phyloP scores from a whole-genome alignment of 92 coral and sea anemone genomes.

The Chrysogorgia sp. region DNA sequence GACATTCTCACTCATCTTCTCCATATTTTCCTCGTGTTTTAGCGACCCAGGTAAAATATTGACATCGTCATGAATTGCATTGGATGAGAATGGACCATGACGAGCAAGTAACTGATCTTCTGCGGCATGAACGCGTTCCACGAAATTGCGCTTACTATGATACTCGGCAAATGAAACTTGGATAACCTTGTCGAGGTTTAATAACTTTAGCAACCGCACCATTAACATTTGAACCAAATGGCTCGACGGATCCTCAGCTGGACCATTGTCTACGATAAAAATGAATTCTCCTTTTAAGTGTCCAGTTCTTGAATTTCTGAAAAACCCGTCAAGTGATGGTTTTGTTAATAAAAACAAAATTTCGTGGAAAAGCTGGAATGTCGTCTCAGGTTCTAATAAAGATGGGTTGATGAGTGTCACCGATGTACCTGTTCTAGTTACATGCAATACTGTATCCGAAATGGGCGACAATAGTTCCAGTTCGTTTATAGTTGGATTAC shows the following conservation, averaged over 20 bases:
- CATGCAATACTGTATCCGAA: conserved; percentile 22
- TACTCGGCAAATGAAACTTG: too few relatives aligned
- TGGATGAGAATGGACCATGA: neutral
- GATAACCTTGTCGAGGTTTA: conserved; percentile 25
- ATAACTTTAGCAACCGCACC: neutral
- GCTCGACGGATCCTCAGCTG: conserved; percentile 25
- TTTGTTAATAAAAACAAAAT: conserved; percentile 28
- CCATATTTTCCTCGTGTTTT: conserved; percentile 11
- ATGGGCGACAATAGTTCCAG: neutral
- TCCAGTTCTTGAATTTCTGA: conserved; percentile 10
- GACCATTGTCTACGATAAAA: conserved; percentile 30
- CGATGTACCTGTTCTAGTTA: conserved; percentile 12
- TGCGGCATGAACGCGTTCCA: conserved; percentile 19
- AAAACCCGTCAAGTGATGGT: conserved; percentile 17
- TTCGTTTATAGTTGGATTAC: conserved; percentile 3
- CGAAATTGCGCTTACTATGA: conserved; percentile 9
- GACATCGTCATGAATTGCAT: neutral
- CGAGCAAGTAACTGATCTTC: conserved; percentile 27
- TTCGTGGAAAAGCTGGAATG: conserved; percentile 28
- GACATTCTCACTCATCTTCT: conserved; percentile 1
- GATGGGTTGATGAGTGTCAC: conserved; percentile 26
- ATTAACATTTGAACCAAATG: conserved; percentile 12
- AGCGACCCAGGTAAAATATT: conserved; percentile 1
- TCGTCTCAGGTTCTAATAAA: conserved; percentile 38
- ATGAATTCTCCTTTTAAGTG: conserved; percentile 20